phyloP scores from a whole-genome alignment of 1,140 invertebrate genomes.

The Meloidogyne exigua region DNA sequence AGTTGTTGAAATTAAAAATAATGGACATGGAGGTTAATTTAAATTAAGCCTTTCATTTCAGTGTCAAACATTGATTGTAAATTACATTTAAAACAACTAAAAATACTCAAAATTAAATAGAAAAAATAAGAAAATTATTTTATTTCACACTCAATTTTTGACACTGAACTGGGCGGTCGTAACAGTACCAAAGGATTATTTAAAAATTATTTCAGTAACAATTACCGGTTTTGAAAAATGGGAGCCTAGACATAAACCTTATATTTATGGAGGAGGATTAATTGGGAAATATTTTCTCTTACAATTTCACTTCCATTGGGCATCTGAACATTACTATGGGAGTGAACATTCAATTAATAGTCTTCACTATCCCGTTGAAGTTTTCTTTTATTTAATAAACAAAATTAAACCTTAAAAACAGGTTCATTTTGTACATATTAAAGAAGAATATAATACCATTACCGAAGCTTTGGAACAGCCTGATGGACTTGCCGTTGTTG shows the following conservation, averaged over 20 bases:
- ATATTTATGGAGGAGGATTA: slow-evolving; percentile 71
- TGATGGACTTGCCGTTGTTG: slow-evolving; percentile 62
- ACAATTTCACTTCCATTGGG: slow-evolving; percentile 84
- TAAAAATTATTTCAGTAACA: no score
- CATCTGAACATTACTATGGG: slow-evolving; percentile 76
- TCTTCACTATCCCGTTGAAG: slow-evolving; percentile 65
- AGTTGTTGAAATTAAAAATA: slow-evolving; percentile 50
- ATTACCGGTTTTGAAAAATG: slow-evolving; percentile 58
- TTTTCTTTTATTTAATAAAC: slow-evolving; percentile 21
- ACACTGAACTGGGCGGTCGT: no score
- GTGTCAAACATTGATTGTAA: no score
- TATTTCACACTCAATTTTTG: no score
- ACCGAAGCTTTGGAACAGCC: slow-evolving; percentile 30
- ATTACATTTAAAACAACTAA: no score
- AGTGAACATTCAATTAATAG: slow-evolving; percentile 83
- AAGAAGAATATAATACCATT: slow-evolving; percentile 49
- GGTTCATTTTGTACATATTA: slow-evolving; percentile 61
- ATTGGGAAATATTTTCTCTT: slow-evolving; percentile 74
- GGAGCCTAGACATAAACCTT: slow-evolving; percentile 51
- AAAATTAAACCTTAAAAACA: slow-evolving; percentile 45
- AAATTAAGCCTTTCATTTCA: no score
- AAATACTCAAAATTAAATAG: no score
- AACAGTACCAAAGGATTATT: no score
- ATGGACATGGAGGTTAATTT: slow-evolving; percentile 54
- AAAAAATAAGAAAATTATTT: slow-evolving; percentile 28